Evolutionary conservation across 2,113 vertebrate species (phyloP), one percentile per base, ranked within the genome.

Genomic region (Calidris pygmaea): DNA sequence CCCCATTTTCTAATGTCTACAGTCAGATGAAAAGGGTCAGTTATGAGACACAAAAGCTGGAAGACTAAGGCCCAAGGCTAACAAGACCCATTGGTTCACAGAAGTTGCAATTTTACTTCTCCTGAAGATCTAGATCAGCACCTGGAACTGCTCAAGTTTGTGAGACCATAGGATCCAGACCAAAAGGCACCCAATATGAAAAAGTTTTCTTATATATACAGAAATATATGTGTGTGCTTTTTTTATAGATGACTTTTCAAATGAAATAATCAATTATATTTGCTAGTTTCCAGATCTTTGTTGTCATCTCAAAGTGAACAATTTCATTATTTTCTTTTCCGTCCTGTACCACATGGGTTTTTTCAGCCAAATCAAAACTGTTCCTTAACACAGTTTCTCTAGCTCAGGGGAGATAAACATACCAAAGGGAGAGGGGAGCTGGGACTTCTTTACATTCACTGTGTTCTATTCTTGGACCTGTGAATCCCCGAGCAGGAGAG

Each of bases 101-200:
- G 53, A 50, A 52, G 14, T 24, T 65, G 14, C 7, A 37, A 24
- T 89, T 71, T 52, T 59, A 41, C 37, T 67, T 67, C 24, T 63
- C 26, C 16, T 14, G 24, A 47, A 88, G 6, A 16, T 79, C 26
- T 68, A 47, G 62, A 59, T 12, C 0, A 1, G 2, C 3, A 4
- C 18, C 11, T 75, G n/a, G 17, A 90, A 85, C 27, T 60, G 32
- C 24, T 66, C 6, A 50, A 66, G 18, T 21, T 70, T 65, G 68
- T 55, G 70, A 85, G 16, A 43, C 20, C 1, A 1, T 21, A 50
- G 13, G 22, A 80, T 0, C 2, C 15, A 85, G 47, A 80, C 43
- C 24, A 50, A 84, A 90, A 75, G 6, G 16, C 43, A 43, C 14
- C 7, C 7, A 58, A 27, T 13, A 26, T 14, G 21, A 53, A 9